Conservation (phyloP, 2,888 invertebrate genomes). For the Acanthoscelides obtectus region DNA sequence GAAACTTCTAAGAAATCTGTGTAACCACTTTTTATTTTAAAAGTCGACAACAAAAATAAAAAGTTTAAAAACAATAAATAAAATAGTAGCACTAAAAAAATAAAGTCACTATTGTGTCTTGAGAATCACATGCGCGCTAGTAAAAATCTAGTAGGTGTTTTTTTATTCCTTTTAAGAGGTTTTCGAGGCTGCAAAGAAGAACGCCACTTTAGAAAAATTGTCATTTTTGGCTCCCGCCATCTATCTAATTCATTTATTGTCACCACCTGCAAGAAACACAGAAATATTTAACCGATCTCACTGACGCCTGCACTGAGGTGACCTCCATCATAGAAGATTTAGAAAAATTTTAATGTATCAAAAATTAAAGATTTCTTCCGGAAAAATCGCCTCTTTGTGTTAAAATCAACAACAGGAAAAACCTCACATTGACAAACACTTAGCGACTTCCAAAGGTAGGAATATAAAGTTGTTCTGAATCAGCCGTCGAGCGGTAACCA, state of each 20-base stretch:
- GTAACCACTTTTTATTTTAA: background rate
- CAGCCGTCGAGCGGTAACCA: too few relatives aligned
- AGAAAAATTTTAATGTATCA: too few relatives aligned
- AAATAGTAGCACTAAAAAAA: slow-evolving; percentile 29
- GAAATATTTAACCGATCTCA: too few relatives aligned
- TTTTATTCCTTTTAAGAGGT: background rate
- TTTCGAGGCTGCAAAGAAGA: background rate
- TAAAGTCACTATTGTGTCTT: slow-evolving; percentile 30
- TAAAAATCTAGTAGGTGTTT: background rate
- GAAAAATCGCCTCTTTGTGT: too few relatives aligned
- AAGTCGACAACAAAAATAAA: slow-evolving; percentile 3
- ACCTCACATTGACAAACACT: too few relatives aligned
- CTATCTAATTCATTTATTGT: background rate
- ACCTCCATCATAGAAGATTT: too few relatives aligned
- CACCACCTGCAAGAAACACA: slow-evolving; percentile 3
- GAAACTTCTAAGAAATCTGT: background rate
- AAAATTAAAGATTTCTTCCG: too few relatives aligned
- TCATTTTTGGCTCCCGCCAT: background rate
- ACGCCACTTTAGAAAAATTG: background rate
- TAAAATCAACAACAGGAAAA: too few relatives aligned
- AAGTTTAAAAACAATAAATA: slow-evolving; percentile 26
- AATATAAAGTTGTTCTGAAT: too few relatives aligned
- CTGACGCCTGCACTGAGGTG: too few relatives aligned
- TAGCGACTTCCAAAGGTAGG: too few relatives aligned
- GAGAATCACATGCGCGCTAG: slow-evolving; percentile 27